A percentile compares a stretch with the other conserved stretches of the same genome.
Evolutionary conservation across 2,888 invertebrate genomes (phyloP).

Genomic region (Agrilus cyanescens): DNA sequence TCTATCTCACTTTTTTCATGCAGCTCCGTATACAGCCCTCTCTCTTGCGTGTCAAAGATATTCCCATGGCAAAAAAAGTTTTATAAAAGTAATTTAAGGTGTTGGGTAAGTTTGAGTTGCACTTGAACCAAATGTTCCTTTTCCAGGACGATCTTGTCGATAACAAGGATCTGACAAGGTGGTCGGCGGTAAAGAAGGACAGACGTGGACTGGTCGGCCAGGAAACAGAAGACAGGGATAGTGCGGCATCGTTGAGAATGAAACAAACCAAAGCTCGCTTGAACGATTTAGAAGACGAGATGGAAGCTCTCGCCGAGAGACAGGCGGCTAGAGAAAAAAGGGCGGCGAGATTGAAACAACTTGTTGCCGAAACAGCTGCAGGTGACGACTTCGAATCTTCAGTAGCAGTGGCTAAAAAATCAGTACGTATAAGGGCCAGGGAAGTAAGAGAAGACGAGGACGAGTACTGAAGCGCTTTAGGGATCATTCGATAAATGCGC

Average conservation of each 20-base stretch:
- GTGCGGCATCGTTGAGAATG: slow-evolving; percentile 52
- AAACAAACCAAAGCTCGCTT: slow-evolving; percentile 55
- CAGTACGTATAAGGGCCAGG: slow-evolving; percentile 20
- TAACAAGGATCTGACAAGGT: slow-evolving; percentile 41
- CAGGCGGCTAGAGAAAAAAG: slow-evolving; percentile 59
- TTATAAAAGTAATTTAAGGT: too few species aligned
- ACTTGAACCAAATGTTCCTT: too few species aligned
- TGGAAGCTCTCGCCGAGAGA: slow-evolving; percentile 57
- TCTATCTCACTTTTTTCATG: too few species aligned
- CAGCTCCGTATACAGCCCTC: too few species aligned
- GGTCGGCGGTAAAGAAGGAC: slow-evolving; percentile 43
- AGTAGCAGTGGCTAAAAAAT: slow-evolving; percentile 14
- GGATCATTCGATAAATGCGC: not conserved
- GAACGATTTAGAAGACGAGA: slow-evolving; percentile 62
- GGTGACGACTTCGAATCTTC: slow-evolving; percentile 34
- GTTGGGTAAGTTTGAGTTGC: slow-evolving; percentile 4
- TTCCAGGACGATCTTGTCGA: slow-evolving; percentile 14
- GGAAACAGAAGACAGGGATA: slow-evolving; percentile 33
- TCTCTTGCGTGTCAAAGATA: too few species aligned
- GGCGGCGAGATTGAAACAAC: slow-evolving; percentile 54
- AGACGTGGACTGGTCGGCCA: slow-evolving; percentile 1
- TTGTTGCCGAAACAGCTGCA: slow-evolving; percentile 47
- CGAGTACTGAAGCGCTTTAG: slow-evolving; percentile 23
- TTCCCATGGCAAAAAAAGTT: too few species aligned
- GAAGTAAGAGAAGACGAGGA: slow-evolving; percentile 28